A percentile compares a stretch with the other conserved stretches of the same genome.
Conservation (phyloP, 2,888 invertebrate species). For the Catonia carolina region DNA sequence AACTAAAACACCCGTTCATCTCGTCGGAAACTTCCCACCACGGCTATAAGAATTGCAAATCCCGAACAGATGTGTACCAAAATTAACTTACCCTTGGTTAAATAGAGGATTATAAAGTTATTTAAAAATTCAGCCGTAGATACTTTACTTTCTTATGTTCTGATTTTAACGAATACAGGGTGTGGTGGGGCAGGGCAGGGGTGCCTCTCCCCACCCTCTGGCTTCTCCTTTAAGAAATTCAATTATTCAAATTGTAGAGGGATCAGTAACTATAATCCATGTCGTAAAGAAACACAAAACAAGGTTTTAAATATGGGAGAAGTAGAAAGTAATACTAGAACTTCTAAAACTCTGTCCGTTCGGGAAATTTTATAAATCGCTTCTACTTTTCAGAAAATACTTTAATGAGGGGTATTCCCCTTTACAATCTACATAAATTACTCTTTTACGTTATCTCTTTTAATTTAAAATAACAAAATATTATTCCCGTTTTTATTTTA, state of each 20-base stretch:
- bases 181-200: too few species aligned
- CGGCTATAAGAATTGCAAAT: slow-evolving; percentile 10
- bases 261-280: slow-evolving; percentile 2
- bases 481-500: too few species aligned
- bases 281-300: slow-evolving; percentile 7
- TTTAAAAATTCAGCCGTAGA: slow-evolving; percentile 9
- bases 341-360: too few species aligned
- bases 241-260: slow-evolving; percentile 13
- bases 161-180: slow-evolving; percentile 8
- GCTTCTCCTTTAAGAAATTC: slow-evolving; percentile 4
- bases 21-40: neutral
- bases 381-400: too few species aligned
- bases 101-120: slow-evolving; percentile 13
- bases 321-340: slow-evolving; percentile 1
- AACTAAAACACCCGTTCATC: too few species aligned
- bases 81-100: slow-evolving; percentile 4
- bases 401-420: too few species aligned
- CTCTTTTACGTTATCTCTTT: too few species aligned
- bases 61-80: slow-evolving; percentile 13
- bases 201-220: neutral
- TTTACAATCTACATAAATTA: too few species aligned
- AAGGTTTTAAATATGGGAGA: slow-evolving; percentile 4
- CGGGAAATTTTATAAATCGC: too few species aligned
- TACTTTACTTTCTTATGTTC: slow-evolving; percentile 10
- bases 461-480: too few species aligned